Base-by-base conservation (phyloP, 1,140 invertebrate species). In the Pantala flavescens region DNA sequence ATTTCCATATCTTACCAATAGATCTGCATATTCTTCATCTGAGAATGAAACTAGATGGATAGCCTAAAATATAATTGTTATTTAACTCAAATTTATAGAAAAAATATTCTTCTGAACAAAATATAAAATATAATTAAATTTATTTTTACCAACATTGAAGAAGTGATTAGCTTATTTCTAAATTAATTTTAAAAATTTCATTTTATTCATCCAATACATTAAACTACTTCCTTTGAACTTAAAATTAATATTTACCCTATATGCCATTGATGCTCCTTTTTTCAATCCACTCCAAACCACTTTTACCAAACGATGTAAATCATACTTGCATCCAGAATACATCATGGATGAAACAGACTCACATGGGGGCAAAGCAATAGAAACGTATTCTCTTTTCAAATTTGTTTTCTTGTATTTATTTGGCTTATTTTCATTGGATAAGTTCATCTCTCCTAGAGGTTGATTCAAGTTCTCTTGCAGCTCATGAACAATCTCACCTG, bases 281-380 rank as follows among this genome's bases (percentile, higher is more conserved):
- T 88, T 83, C 0, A 90, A 77, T 71, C 84, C 84, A 0, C 80
- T 78, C 87, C 90, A 91, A 16, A 86, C 86, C 28, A 91, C 79
- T 80, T 94, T 93, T 0, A 88, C 84, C 24, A 92, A 81, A 24
- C 89, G 85, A 70, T 87, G 86, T 16, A 88, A 81, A 74, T 90
- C 89, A 78, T 91, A 91, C 73, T 84, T 84, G 76, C 89, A 91
- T 11, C 83, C 82, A 1, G 81, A 14, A 2, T 74, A 5, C 9
- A 24, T 23, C 3, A 77, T 74, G 12, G 81, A 78, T 11, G 77
- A 77, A 7, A 80, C 79, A 7, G 82, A 78, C 23, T 87, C 84
- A 77, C 88, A 89, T 71, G 83, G 81, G 12, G 88, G 87, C 78
- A 89, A 85, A 7, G 80, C 80, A 0, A 90, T 83, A 24, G 79